Evolutionary conservation across 2,113 vertebrate genomes (phyloP), one percentile per base, ranked within the genome.

Genomic region (Phoxinus phoxinus): DNA sequence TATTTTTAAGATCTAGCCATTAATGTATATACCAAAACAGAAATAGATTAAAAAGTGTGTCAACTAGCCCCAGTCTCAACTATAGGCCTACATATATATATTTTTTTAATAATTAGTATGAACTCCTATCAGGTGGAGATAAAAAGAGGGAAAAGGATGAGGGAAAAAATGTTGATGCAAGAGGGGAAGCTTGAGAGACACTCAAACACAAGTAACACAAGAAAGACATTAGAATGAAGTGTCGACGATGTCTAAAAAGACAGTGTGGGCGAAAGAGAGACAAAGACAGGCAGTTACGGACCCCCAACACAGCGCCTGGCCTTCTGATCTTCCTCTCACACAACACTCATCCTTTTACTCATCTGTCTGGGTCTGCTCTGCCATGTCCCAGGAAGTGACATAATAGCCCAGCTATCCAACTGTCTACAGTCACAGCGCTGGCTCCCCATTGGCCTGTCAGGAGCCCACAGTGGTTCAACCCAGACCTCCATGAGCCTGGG

Each of bases 321-420:
- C 59, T 65, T 56, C 74, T 75, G 53, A 58, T 79, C 44, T 37
- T 74, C 69, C 59, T 63, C 53, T 76, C 80, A 73, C 65, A 59
- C 59, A 51, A 41, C 27, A 63, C 86, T 87, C 75, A 84, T 80
- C 86, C 27, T 44, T 86, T 87, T 86, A 87, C 78, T 85, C 88
- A 89, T 74, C 78, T 59, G 74, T 82, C 85, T 85, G 11, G n/a
- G 30, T 87, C 88, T 85, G 85, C 61, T 59, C 37, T 78, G 3
- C 35, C 56, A 35, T 83, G 85, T 85, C 85, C 81, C 53, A 85
- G 85, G 88, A 89, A 86, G 78, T 89, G 88, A 89, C 85, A 85
- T 84, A 71, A 86, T 59, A 46, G 6, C 61, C 61, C 44, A 85
- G 81, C 56, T 63, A 87, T 83, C 77, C 63, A 41, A 6, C 27